Evolutionary conservation across 1,140 invertebrate genomes (phyloP).

Genomic region (Globodera rostochiensis): DNA sequence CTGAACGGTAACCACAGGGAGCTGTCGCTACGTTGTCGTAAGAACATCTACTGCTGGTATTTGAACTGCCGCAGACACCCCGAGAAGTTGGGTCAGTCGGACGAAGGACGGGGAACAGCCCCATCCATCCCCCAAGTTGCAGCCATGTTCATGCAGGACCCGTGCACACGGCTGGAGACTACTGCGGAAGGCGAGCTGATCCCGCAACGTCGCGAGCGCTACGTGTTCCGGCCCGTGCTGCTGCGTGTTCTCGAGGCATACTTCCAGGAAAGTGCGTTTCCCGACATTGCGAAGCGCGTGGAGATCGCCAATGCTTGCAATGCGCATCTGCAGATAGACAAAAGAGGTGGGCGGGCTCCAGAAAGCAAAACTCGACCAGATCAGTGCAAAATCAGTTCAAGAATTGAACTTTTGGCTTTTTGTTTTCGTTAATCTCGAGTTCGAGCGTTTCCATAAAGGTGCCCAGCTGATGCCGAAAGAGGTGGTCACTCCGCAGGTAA

Average conservation of each 20-base stretch:
- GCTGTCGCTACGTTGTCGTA: constrained; percentile 60
- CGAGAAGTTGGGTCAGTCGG: constrained; percentile 48
- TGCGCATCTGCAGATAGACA: constrained; percentile 52
- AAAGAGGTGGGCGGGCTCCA: constrained; percentile 46
- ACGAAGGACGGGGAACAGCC: background rate
- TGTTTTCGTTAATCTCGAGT: background rate
- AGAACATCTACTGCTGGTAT: constrained; percentile 65
- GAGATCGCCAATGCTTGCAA: constrained; percentile 63
- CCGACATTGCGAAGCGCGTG: constrained; percentile 51
- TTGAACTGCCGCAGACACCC: constrained; percentile 61
- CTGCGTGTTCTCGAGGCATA: constrained; percentile 55
- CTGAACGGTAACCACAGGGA: constrained; percentile 63
- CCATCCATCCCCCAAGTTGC: background rate
- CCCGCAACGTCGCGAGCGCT: constrained; percentile 61
- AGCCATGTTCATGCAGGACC: constrained; percentile 55
- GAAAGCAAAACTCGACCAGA: background rate
- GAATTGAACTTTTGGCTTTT: background rate
- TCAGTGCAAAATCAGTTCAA: background rate
- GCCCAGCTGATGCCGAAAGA: constrained; percentile 61
- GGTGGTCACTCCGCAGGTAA: constrained; percentile 63
- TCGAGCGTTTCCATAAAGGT: constrained; percentile 43
- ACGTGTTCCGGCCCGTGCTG: constrained; percentile 62
- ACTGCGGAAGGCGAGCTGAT: constrained; percentile 64
- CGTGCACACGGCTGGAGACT: constrained; percentile 57
- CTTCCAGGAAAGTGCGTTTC: constrained; percentile 52